These are phyloP conservation scores for Mormyrops attenuatus DNA, from an alignment of 2,797 vertebrate species.

Conservation along the genomic window DNA sequence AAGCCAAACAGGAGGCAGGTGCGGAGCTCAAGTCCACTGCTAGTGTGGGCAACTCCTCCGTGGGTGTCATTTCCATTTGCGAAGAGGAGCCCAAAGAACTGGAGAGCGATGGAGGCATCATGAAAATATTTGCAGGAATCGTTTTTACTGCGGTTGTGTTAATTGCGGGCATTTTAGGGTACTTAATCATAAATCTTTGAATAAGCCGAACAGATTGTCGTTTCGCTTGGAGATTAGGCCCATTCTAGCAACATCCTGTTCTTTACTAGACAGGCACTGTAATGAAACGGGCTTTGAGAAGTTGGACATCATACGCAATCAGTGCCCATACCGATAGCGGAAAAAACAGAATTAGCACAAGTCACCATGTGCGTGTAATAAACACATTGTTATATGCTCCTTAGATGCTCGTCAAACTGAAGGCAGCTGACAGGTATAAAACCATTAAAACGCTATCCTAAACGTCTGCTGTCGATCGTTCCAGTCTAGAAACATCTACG, in stretches of 20 bases:
- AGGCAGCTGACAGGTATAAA: background rate
- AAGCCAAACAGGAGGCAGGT: slow-evolving; percentile 84
- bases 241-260: background rate
- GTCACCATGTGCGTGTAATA: background rate
- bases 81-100: slow-evolving; percentile 70
- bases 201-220: background rate
- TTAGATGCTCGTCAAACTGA: background rate
- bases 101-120: slow-evolving; percentile 51
- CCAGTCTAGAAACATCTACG: background rate
- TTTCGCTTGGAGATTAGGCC: background rate
- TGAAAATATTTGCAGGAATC: slow-evolving; percentile 72
- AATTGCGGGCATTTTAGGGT: slow-evolving; percentile 77
- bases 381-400: background rate
- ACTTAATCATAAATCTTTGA: slow-evolving; percentile 82
- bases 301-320: background rate
- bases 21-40: slow-evolving; percentile 83
- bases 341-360: background rate
- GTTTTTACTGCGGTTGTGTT: slow-evolving; percentile 78
- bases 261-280: background rate
- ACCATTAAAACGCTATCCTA: slow-evolving; percentile 46
- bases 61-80: slow-evolving; percentile 75
- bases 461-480: slow-evolving; percentile 26
- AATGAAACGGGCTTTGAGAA: background rate
- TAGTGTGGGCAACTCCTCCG: slow-evolving; percentile 79
- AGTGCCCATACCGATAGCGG: background rate